Percentiles rank a stretch among this genome's conserved stretches.
These are phyloP conservation scores for Axea sp. DNA, from an alignment of 2,888 invertebrate species.

Conservation along the genomic window DNA sequence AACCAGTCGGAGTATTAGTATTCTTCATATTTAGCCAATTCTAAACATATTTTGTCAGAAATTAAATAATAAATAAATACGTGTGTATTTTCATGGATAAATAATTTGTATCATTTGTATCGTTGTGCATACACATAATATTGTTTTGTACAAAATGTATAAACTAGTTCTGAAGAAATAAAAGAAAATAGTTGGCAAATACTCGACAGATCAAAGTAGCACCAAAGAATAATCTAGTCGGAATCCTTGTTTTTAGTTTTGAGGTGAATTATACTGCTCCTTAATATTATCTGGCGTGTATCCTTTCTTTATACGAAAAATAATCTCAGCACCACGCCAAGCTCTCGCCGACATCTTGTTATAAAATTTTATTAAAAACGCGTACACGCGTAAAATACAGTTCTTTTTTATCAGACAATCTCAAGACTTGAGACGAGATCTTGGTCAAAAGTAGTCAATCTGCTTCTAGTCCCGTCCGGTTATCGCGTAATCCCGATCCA, in stretches of 20 bases:
- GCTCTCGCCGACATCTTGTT: conserved; percentile 49
- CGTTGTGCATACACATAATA: no score
- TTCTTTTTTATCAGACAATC: conserved; percentile 29
- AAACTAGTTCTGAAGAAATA: no score
- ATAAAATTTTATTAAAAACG: conserved; percentile 24
- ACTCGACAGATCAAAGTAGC: no score
- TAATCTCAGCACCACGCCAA: conserved; percentile 59
- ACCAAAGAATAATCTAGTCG: conserved; percentile 1
- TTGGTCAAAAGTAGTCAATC: conserved; percentile 67
- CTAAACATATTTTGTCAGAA: conserved; percentile 19
- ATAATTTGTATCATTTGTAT: neutral
- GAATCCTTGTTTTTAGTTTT: conserved; percentile 25
- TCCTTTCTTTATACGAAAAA: conserved; percentile 46
- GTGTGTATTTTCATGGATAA: neutral
- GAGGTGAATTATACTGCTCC: conserved; percentile 47
- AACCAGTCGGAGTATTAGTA: conserved; percentile 13
- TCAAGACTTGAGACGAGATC: conserved; percentile 55
- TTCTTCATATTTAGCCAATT: conserved; percentile 16
- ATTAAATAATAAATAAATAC: conserved; percentile 4
- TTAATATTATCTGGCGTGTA: conserved; percentile 54
- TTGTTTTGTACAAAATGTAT: no score
- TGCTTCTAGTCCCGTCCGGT: conserved; percentile 70
- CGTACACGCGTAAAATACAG: conserved; percentile 25
- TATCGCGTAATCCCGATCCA: conserved; percentile 69
- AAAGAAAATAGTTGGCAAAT: no score